Evolutionary conservation across 1,140 invertebrate species (phyloP), one percentile per base, ranked within the genome.

Genomic region (Platyscapa corneri): DNA sequence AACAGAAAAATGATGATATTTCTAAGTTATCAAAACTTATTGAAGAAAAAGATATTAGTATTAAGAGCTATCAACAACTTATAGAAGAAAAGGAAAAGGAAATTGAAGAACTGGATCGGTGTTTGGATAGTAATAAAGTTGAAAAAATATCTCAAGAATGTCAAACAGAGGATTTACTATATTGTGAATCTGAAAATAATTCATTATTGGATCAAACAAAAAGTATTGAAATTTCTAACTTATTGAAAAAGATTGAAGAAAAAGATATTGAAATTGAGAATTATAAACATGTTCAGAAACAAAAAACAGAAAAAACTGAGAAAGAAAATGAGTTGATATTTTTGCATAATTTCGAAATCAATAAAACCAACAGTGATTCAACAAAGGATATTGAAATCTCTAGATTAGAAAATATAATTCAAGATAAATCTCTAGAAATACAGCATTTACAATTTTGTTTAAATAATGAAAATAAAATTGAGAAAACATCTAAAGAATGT

Each of bases 11-110:
- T 18, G 18, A 53, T 10, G 16, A 53, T 53, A 14, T 16, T 18
- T 53, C 49, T 53, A 10, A 53, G 18, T 53, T 53, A 53, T 53
- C 16, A 10, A 53, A 18, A 53, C 8, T 53, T 53, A 53, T 53
- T 53, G 8, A 53, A 53, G 49, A 53, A 53, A 6, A 53, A 53
- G 18, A 18, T 18, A 53, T 53, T 53, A 53, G 49, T 53, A 53
- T 53, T 53, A 53, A 53, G 16, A 10, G 16, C 18, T 18, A 53
- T 53, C 10, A 80, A 34, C n/a, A 53, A 30, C 46, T 77, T 72
- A 77, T 84, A 85, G 85, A 80, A 46, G 80, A 86, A 74, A 81
- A 78, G 37, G 77, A 88, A 83, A 80, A 20, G 5, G 75, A 84
- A n/a, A 82, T 56, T 3, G 49, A 23, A 30, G 2, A 89, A 0